Conservation (phyloP, 1,140 invertebrate genomes). For the Scylla paramamosain region DNA sequence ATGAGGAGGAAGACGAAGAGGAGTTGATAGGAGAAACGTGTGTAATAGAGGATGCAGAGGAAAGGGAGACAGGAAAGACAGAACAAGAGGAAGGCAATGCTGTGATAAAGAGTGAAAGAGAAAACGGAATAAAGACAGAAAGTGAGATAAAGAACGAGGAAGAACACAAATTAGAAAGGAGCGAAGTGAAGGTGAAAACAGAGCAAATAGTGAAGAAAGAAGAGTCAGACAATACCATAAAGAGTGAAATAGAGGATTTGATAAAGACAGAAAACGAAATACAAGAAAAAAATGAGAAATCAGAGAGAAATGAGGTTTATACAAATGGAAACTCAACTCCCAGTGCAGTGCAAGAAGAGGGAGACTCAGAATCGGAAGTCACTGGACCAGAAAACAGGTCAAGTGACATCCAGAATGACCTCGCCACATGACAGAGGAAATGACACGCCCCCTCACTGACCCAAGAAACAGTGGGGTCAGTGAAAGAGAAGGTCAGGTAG, state of each 20-base stretch:
- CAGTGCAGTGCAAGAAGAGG: background rate
- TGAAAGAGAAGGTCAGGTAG: background rate
- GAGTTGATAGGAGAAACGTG: background rate
- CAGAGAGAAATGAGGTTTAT: background rate
- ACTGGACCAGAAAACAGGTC: background rate
- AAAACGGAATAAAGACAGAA: background rate
- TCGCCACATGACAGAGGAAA: background rate
- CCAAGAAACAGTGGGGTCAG: background rate
- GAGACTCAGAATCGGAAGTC: background rate
- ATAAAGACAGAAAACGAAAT: background rate
- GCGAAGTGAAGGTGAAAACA: no score
- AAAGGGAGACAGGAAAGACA: background rate
- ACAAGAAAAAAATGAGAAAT: background rate
- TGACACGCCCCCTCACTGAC: background rate
- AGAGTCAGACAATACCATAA: background rate
- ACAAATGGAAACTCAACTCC: background rate
- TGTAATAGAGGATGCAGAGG: no score
- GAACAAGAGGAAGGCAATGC: background rate
- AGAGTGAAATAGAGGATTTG: background rate
- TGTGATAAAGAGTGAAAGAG: background rate
- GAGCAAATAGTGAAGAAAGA: background rate
- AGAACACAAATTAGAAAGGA: background rate
- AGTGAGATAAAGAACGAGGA: background rate
- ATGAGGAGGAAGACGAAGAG: constrained; percentile 41
- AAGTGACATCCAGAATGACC: background rate